These are phyloP conservation scores for Daktulosphaira vitifoliae DNA, from an alignment of 1,140 invertebrate species.

Conservation along the genomic window DNA sequence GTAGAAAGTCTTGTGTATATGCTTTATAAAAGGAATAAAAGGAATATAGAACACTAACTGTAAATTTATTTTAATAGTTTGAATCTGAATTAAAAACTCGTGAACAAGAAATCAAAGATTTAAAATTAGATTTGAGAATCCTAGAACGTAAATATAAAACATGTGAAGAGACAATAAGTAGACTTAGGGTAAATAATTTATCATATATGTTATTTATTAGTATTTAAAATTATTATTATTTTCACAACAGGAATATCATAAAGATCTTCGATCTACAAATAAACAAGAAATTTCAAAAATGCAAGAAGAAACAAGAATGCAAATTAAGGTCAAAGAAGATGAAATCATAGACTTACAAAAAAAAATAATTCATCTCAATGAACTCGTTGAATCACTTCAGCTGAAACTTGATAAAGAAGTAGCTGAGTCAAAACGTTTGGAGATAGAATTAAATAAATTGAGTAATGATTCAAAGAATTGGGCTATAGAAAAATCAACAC, in stretches of 20 bases:
- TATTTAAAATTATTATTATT: too few relatives aligned
- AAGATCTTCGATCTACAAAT: conserved; percentile 12
- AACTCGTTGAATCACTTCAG: conserved; percentile 1
- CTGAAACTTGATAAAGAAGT: conserved; percentile 18
- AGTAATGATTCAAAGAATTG: neutral
- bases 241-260: conserved; percentile 13
- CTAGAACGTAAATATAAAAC: conserved; percentile 54
- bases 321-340: conserved; percentile 23
- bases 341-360: neutral
- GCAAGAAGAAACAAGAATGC: conserved; percentile 1
- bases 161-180: conserved; percentile 49
- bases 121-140: conserved; percentile 58
- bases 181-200: conserved; percentile 9
- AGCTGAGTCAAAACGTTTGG: neutral
- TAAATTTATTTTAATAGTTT: conserved; percentile 10
- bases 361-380: neutral
- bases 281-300: conserved; percentile 21
- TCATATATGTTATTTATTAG: too few relatives aligned
- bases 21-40: too few relatives aligned
- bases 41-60: too few relatives aligned
- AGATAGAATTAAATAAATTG: neutral
- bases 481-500: conserved; percentile 9
- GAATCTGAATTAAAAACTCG: conserved; percentile 52
- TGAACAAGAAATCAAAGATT: conserved; percentile 58
- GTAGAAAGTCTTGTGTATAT: too few relatives aligned